Base-by-base conservation (phyloP, 1,140 invertebrate species). In the Oedothorax gibbosus region DNA sequence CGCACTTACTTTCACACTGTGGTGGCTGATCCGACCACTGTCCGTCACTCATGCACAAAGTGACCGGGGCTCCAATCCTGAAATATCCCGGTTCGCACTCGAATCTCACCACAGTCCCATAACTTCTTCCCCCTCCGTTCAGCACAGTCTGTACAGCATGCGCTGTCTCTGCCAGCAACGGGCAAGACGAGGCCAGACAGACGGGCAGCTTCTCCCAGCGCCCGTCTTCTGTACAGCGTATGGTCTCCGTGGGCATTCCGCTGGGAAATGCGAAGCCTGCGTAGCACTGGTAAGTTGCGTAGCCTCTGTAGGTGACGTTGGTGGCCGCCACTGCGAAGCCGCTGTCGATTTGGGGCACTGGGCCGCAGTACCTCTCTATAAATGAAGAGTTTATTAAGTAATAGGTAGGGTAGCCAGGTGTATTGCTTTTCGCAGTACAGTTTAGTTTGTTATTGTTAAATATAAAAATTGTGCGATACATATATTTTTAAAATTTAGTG, bases 341-440 rank as follows among this genome's bases (percentile, higher is more conserved):
- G 89, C 98, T 99, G 88, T 98, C 96, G 82, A 99, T 99, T 92
- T 98, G 97, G 80, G 97, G 97, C 49, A 99, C 97, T 54, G 97
- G 96, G 76, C 97, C 97, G 90, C 97, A 99, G 89, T 99, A 99
- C 18, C 98, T 95, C 92, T 98, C 96, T 95, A 91, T 18, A 68
- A 82, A 20, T 50, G 15, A 66, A 66, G 2, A 20, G 18, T n/a
- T 66, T 66, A 9, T 60, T 7, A 14, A 60, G n/a, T 60, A 3
- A 60, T 5, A 11, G n/a, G 15, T n/a, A n/a, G n/a, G n/a, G n/a
- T n/a, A n/a, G n/a, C n/a, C n/a, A n/a, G n/a, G n/a, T n/a, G n/a
- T n/a, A n/a, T n/a, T n/a, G n/a, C n/a, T n/a, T n/a, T n/a, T n/a
- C n/a, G n/a, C n/a, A n/a, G n/a, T n/a, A n/a, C n/a, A n/a, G n/a